Evolutionary conservation across 2,113 vertebrate species (phyloP).

Genomic region (Nyctibius bracteatus): DNA sequence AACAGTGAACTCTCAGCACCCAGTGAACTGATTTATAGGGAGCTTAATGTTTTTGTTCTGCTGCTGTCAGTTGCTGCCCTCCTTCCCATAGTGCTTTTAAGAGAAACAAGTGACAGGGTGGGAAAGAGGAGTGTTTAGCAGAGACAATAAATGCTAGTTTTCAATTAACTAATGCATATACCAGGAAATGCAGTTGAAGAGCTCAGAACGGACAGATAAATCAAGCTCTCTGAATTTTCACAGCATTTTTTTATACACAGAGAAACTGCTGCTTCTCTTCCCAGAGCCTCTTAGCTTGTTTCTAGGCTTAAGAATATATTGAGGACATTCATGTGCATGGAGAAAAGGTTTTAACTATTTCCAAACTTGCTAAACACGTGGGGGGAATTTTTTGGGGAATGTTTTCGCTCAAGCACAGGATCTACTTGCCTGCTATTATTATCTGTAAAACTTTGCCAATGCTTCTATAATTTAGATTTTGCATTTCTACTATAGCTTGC

Average conservation of each 20-base stretch:
- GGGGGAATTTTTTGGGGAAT: background rate
- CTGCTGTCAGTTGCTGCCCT: background rate
- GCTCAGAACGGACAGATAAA: background rate
- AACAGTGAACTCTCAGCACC: background rate
- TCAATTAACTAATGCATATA: no score
- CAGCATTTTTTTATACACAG: background rate
- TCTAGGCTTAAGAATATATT: background rate
- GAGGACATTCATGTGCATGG: background rate
- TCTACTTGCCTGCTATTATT: background rate
- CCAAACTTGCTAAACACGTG: background rate
- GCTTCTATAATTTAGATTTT: background rate
- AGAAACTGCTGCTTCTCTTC: background rate
- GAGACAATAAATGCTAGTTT: background rate
- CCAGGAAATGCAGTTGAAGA: background rate
- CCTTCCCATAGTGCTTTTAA: background rate
- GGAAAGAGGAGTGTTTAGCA: background rate
- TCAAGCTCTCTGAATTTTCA: background rate
- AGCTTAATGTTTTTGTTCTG: background rate
- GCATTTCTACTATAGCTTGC: background rate
- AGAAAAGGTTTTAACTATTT: background rate
- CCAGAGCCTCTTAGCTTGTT: background rate
- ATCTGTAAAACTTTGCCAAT: background rate
- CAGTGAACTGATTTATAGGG: background rate
- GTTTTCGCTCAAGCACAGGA: background rate
- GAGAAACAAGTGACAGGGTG: background rate